phyloP scores from a whole-genome alignment of 2,888 invertebrate species.

The Caenorhabditis japonica region DNA sequence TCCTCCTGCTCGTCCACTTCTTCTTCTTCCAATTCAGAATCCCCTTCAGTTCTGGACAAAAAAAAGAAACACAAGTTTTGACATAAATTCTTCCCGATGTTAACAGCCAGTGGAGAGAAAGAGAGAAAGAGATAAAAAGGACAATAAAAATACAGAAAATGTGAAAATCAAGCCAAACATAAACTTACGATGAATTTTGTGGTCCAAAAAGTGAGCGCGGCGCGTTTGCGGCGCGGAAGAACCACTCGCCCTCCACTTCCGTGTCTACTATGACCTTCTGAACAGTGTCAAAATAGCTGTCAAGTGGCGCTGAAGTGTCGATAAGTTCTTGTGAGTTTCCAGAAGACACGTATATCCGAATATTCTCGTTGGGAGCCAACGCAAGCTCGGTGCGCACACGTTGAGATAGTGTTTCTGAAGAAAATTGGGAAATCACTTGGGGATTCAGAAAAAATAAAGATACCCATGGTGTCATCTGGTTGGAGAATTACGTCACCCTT shows the following conservation, averaged over 20 bases:
- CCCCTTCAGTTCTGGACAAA: neutral
- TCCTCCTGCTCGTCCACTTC: neutral
- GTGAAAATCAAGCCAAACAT: neutral
- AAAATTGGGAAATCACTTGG: neutral
- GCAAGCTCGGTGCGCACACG: constrained; percentile 56
- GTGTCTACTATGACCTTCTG: constrained; percentile 61
- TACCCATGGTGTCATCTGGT: constrained; percentile 61
- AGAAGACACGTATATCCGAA: constrained; percentile 60
- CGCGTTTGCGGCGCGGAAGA: constrained; percentile 17
- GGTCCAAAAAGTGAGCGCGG: constrained; percentile 15
- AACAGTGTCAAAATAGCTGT: constrained; percentile 61
- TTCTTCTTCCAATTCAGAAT: constrained; percentile 12
- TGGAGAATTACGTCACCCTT: constrained; percentile 34
- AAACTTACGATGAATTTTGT: constrained; percentile 31
- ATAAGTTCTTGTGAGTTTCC: constrained; percentile 46
- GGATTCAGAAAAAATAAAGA: too few species aligned
- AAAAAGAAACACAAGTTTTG: neutral
- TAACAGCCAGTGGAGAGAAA: constrained; percentile 5
- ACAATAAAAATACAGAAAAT: neutral
- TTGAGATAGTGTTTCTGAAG: constrained; percentile 39
- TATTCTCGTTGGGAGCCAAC: constrained; percentile 30
- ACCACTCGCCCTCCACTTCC: constrained; percentile 58
- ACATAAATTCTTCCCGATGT: constrained; percentile 4
- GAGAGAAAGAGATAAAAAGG: neutral
- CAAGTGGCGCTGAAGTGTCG: constrained; percentile 43